These are phyloP conservation scores for Anas georgica DNA, from an alignment of 2,797 vertebrate species.

Conservation along the genomic window DNA sequence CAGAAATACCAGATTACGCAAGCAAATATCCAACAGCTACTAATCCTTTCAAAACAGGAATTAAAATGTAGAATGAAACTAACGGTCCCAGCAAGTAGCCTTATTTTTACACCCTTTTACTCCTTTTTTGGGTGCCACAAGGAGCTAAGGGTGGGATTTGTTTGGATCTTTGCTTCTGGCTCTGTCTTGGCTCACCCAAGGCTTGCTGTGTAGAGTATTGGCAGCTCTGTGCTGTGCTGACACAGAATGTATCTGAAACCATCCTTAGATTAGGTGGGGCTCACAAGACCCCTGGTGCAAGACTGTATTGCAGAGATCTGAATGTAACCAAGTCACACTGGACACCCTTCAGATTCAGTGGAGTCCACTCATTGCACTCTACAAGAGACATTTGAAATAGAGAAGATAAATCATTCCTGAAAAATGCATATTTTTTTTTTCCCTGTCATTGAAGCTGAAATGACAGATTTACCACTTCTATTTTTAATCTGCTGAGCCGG, in stretches of 20 bases:
- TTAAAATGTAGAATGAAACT: background rate
- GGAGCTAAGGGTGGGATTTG: background rate
- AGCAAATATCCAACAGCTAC: background rate
- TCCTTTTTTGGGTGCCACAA: background rate
- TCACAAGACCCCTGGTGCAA: background rate
- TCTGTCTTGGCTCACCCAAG: background rate
- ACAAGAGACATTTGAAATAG: background rate
- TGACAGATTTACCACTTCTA: background rate
- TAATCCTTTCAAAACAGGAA: background rate
- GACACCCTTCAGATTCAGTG: background rate
- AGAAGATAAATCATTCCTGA: background rate
- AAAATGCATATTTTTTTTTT: background rate
- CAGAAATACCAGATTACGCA: background rate
- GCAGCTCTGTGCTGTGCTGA: background rate
- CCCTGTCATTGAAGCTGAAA: background rate
- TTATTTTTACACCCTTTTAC: background rate
- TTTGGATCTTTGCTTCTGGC: background rate
- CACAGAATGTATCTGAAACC: background rate
- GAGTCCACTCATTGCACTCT: background rate
- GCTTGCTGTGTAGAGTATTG: background rate
- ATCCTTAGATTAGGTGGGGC: background rate
- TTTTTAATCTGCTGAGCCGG: conserved; percentile 1
- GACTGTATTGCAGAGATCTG: background rate
- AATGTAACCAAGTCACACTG: background rate
- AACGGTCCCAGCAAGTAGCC: background rate